A percentile compares a stretch with the other conserved stretches of the same genome.
phyloP scores from a whole-genome alignment of 1,140 invertebrate genomes.

The Anoplophora glabripennis region DNA sequence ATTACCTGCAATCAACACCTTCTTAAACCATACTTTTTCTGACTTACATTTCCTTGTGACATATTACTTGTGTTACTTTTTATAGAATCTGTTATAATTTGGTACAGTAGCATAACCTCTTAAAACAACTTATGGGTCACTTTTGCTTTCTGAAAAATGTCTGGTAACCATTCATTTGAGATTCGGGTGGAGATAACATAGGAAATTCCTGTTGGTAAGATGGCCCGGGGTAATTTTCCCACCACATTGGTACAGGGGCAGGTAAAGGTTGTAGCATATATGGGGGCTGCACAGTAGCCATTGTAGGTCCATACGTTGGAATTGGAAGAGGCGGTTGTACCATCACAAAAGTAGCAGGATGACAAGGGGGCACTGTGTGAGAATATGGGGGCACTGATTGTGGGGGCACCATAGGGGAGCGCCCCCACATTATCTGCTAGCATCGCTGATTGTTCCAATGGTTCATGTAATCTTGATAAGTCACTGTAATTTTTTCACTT shows the following conservation, averaged over 20 bases:
- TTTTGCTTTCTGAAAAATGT: conserved; percentile 40
- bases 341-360: conserved; percentile 40
- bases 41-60: too few relatives aligned
- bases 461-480: conserved; percentile 78
- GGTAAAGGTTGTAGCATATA: conserved; percentile 34
- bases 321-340: conserved; percentile 40
- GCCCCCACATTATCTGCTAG: conserved; percentile 57
- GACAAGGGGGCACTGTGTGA: conserved; percentile 26
- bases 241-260: conserved; percentile 33
- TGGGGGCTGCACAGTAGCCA: conserved; percentile 20
- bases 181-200: conserved; percentile 26
- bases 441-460: conserved; percentile 58
- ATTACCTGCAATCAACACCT: too few relatives aligned
- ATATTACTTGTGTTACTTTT: background rate
- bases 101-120: conserved; percentile 30
- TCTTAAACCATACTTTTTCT: too few relatives aligned
- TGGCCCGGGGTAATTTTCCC: conserved; percentile 39
- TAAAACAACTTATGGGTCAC: conserved; percentile 36
- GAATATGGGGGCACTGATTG: conserved; percentile 23
- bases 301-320: conserved; percentile 26
- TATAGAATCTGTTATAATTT: conserved; percentile 22
- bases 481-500: conserved; percentile 80
- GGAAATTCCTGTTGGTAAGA: conserved; percentile 39
- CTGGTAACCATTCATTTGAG: conserved; percentile 29
- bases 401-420: conserved; percentile 32